phyloP scores from a whole-genome alignment of 2,888 invertebrate genomes.

The Alentia gelatinosa region DNA sequence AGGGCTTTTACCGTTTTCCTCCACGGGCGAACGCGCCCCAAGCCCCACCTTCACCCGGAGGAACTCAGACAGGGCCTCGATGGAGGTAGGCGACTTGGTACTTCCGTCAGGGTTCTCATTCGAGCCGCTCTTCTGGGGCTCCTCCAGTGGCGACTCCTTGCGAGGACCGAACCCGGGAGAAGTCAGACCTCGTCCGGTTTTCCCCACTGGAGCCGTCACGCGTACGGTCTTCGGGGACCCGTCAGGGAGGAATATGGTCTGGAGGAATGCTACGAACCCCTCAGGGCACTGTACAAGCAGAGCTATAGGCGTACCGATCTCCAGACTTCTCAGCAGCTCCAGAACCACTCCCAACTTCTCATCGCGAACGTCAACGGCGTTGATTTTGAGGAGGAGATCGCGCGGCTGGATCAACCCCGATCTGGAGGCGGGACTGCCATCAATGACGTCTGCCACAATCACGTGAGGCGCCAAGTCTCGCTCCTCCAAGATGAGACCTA shows the following conservation, averaged over 20 bases:
- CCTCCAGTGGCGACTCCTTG: background rate
- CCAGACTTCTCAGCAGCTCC: background rate
- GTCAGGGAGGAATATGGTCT: background rate
- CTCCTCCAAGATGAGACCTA: background rate
- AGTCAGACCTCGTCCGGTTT: slow-evolving; percentile 64
- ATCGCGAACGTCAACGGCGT: background rate
- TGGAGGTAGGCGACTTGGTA: background rate
- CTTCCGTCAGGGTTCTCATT: background rate
- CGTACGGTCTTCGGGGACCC: slow-evolving; percentile 26
- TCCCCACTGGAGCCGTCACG: background rate
- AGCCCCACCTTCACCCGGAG: background rate
- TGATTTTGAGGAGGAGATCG: background rate
- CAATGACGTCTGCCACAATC: background rate
- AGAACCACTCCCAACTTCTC: background rate
- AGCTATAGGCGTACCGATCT: background rate
- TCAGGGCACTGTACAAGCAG: background rate
- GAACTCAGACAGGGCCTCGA: background rate
- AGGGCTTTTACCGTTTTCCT: background rate
- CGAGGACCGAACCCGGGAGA: background rate
- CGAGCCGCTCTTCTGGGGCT: background rate
- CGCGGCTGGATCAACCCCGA: background rate
- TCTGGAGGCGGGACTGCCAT: background rate
- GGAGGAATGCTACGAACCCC: background rate
- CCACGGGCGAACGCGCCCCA: background rate
- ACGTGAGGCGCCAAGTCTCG: background rate